Percentiles rank a stretch among this genome's conserved stretches.
phyloP scores from a whole-genome alignment of 2,888 invertebrate genomes.

The Chaetogeoica ovagalla region DNA sequence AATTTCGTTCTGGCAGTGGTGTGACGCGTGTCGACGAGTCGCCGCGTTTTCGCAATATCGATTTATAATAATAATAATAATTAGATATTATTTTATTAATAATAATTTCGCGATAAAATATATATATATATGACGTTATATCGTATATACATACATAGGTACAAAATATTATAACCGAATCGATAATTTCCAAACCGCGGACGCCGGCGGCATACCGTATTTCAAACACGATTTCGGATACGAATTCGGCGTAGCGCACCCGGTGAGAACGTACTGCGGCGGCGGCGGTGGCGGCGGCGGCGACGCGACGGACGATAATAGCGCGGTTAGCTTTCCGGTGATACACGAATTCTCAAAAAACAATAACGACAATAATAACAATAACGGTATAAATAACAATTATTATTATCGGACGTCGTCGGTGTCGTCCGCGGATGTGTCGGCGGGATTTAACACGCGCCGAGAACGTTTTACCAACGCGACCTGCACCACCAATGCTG shows the following conservation, averaged over 20 bases:
- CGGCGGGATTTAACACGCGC: neutral
- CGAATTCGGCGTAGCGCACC: constrained; percentile 74
- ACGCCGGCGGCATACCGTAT: constrained; percentile 68
- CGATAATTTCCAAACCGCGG: constrained; percentile 9
- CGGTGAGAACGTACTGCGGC: constrained; percentile 57
- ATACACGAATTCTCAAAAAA: constrained; percentile 31
- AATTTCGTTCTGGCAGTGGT: too few relatives aligned
- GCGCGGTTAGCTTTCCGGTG: constrained; percentile 31
- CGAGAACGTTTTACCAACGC: constrained; percentile 10
- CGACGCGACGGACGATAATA: constrained; percentile 7
- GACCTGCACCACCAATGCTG: too few relatives aligned
- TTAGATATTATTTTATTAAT: too few relatives aligned
- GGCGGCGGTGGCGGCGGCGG: neutral
- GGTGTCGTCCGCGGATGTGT: too few relatives aligned
- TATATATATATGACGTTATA: too few relatives aligned
- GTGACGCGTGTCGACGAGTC: too few relatives aligned
- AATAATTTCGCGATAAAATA: too few relatives aligned
- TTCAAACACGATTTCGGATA: constrained; percentile 82
- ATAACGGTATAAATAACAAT: too few relatives aligned
- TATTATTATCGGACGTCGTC: too few relatives aligned
- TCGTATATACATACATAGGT: constrained; percentile 10
- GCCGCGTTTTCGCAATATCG: too few relatives aligned
- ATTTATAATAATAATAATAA: too few relatives aligned
- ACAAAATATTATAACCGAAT: constrained; percentile 34
- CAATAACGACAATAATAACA: neutral